Evolutionary conservation across 2,888 invertebrate genomes (phyloP).

Genomic region (Perizoma affinitatum): DNA sequence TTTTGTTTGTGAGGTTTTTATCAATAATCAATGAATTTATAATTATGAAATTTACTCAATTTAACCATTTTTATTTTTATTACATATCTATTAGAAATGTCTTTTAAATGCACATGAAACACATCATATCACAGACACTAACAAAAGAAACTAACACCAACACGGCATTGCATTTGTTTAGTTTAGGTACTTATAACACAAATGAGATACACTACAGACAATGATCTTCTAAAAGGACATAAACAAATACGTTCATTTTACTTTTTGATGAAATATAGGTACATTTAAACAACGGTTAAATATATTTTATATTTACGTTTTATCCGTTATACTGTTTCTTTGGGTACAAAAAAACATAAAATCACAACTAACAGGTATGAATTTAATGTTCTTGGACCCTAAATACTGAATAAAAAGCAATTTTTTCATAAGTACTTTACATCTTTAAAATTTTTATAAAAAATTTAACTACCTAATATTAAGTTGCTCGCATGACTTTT

Average conservation of each 20-base stretch:
- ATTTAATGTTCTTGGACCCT: slow-evolving; percentile 78
- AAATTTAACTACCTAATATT: slow-evolving; percentile 79
- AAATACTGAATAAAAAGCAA: slow-evolving; percentile 79
- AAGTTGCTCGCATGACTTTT: slow-evolving; percentile 68
- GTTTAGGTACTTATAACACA: slow-evolving; percentile 28
- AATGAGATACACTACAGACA: slow-evolving; percentile 22
- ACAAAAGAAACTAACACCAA: slow-evolving; percentile 27
- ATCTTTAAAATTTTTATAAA: slow-evolving; percentile 79
- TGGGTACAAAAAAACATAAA: slow-evolving; percentile 45
- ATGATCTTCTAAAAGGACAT: slow-evolving; percentile 1
- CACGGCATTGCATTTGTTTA: slow-evolving; percentile 21
- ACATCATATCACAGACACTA: slow-evolving; percentile 42
- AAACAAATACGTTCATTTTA: too few relatives aligned
- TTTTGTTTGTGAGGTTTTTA: background rate
- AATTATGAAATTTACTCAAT: slow-evolving; percentile 3
- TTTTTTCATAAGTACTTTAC: slow-evolving; percentile 73
- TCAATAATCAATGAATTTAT: slow-evolving; percentile 2
- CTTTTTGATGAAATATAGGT: background rate
- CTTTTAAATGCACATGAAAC: slow-evolving; percentile 34
- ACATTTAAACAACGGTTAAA: slow-evolving; percentile 14
- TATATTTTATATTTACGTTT: slow-evolving; percentile 37
- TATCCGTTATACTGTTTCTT: slow-evolving; percentile 45
- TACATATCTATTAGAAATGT: slow-evolving; percentile 30
- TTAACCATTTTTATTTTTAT: slow-evolving; percentile 18
- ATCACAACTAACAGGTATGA: slow-evolving; percentile 59